Evolutionary conservation across 2,888 invertebrate species (phyloP), one percentile per base, ranked within the genome.

Genomic region (Digitonthophagus gazella): DNA sequence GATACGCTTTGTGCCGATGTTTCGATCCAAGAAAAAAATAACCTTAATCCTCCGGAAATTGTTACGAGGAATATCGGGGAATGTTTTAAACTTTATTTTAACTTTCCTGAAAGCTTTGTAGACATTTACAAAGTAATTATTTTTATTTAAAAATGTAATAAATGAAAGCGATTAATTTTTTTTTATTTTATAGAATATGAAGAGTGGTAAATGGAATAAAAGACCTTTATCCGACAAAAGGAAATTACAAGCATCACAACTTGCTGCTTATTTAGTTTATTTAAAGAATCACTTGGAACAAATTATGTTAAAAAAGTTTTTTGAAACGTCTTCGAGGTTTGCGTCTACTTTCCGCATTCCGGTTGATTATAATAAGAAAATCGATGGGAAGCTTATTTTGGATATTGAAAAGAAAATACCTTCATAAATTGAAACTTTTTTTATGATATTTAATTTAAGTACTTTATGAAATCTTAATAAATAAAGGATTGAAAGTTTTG

Each of bases 21-120:
- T 61, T 6, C n/a, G 1, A 16, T 61, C 14, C 61, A 61, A 61
- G 20, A 61, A 20, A 61, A 61, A 61, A 61, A 5, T 61, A n/a
- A 20, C 1, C n/a, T 18, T 4, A 18, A 61, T 61, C 19, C 19
- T 8, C n/a, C 15, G 2, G 6, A 3, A n/a, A 61, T 18, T 19
- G 1, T 6, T 19, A 19, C 19, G 0, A 61, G 61, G 18, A 61
- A 1, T 16, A 61, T 61, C 18, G 61, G 19, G 3, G 16, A 61
- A 18, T 61, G 61, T 61, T 61, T 61, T 20, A 15, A 61, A 20
- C 61, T 18, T 18, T 61, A 61, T 61, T 61, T 61, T 61, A 18
- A 61, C 18, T 61, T 61, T 19, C 61, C 61, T 15, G 61, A 61
- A 19, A 61, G 18, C 18, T 61, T 61, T 61, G n/a, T 61, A 1